A percentile compares a stretch with the other conserved stretches of the same genome.
Conservation (phyloP, 2,113 vertebrate genomes). For the Phylloscopus trochiloides region DNA sequence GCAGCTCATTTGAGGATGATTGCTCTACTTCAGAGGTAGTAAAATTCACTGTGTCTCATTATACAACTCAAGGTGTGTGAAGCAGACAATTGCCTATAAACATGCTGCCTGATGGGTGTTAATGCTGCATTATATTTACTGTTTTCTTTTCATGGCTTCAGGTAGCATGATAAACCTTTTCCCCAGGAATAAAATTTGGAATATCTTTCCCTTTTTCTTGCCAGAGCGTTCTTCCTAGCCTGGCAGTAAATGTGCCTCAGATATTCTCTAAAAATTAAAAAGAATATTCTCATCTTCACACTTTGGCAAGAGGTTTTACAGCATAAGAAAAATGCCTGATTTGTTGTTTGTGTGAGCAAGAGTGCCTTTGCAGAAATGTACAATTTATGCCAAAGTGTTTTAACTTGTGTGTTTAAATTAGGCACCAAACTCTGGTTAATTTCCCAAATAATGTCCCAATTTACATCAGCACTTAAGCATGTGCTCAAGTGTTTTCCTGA, state of each 20-base stretch:
- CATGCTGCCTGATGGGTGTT: slow-evolving; percentile 39
- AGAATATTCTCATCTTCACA: background rate
- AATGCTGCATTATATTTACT: slow-evolving; percentile 60
- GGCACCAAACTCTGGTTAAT: slow-evolving; percentile 6
- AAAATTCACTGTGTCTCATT: slow-evolving; percentile 51
- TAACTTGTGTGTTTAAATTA: background rate
- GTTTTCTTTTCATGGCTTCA: slow-evolving; percentile 48
- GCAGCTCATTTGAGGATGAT: slow-evolving; percentile 57
- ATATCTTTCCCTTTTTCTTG: background rate
- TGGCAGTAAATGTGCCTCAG: background rate
- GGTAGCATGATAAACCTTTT: slow-evolving; percentile 24
- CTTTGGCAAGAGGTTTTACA: background rate
- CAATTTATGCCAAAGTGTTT: slow-evolving; percentile 8
- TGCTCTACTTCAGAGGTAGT: slow-evolving; percentile 52
- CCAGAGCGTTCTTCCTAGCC: background rate
- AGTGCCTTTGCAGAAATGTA: background rate
- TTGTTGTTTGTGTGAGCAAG: background rate
- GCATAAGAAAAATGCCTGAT: background rate
- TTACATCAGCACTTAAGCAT: background rate
- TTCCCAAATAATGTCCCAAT: slow-evolving; percentile 35
- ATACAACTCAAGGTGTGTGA: slow-evolving; percentile 43
- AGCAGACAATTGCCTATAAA: slow-evolving; percentile 62
- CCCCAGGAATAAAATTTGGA: background rate
- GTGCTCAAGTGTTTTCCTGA: background rate
- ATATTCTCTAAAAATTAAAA: background rate